Evolutionary conservation across 2,888 invertebrate genomes (phyloP).

Genomic region (Ennomos erosarius): DNA sequence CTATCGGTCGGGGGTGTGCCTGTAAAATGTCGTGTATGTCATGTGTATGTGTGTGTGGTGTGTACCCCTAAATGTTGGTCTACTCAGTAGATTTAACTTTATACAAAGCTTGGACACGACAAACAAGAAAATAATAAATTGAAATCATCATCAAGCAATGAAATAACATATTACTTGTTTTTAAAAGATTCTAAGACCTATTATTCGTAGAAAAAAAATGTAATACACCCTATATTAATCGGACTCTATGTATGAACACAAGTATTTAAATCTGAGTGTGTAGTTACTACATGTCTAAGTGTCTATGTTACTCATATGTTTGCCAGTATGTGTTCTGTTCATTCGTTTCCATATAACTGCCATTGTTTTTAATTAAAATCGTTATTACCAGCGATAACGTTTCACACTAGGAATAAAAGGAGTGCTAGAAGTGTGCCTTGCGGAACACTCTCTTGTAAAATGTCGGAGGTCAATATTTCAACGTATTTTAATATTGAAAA

Average conservation of each 20-base stretch:
- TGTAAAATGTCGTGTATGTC: no score
- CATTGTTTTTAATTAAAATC: conserved; percentile 14
- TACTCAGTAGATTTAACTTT: no score
- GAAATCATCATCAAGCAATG: no score
- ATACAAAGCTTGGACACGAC: neutral
- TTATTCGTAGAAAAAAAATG: neutral
- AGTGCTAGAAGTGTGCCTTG: conserved; percentile 74
- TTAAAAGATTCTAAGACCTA: conserved; percentile 1
- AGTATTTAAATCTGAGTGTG: conserved; percentile 5
- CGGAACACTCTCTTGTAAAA: conserved; percentile 56
- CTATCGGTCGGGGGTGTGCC: no score
- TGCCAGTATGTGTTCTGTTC: conserved; percentile 7
- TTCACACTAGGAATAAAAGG: conserved; percentile 46
- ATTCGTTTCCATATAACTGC: conserved; percentile 14
- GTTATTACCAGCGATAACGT: neutral
- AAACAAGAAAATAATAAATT: neutral
- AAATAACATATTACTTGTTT: neutral
- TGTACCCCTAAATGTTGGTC: no score
- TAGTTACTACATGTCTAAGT: conserved; percentile 9
- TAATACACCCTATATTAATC: conserved; percentile 3
- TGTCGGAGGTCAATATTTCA: conserved; percentile 50
- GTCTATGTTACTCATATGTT: conserved; percentile 7
- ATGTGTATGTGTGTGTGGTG: no score
- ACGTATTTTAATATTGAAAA: conserved; percentile 51
- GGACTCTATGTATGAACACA: conserved; percentile 18